Evolutionary conservation across 2,113 vertebrate species (phyloP), one percentile per base, ranked within the genome.

Genomic region (Rhinoderma darwinii): DNA sequence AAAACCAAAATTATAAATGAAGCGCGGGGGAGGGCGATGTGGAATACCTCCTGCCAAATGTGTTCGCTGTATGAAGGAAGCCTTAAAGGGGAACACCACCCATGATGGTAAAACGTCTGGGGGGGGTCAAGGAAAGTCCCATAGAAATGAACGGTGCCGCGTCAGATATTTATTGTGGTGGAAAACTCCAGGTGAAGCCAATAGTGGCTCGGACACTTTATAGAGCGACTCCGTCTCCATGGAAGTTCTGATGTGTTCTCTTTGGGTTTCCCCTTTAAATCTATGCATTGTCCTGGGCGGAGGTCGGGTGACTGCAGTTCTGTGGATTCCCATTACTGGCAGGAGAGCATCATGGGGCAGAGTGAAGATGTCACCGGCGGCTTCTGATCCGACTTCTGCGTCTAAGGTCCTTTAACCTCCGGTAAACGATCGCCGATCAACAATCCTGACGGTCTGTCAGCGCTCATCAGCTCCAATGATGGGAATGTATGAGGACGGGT

Each of bases 1-100:
- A 54, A 80, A 86, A 86, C 76, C 84, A 86, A 86, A 86, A 86
- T 86, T 44, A 86, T 73, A 80, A 41, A 43, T 14, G 63, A 35
- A 41, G 63, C 6, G 47, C 14, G 12, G 22, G 7, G 43, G 41
- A n/a, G 20, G 59, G 7, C 30, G 59, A 9, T 7, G 61, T 9
- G 20, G 44, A n/a, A n/a, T n/a, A n/a, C 35, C n/a, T 17, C 54
- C 30, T 20, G 54, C 54, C 54, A 77, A 76, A 78, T 44, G 12
- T 8, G 56, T 17, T 18, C 30, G 20, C 41, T 41, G 44, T 44
- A 76, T 47, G 51, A 54, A 84, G 37, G 47, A 78, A 14, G 30
- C 32, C 14, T 18, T 35, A 68, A 68, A 18, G 63, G 30, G 30
- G 1, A 8, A 35, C 10, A 27, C 12, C n/a, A 63, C 59, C 12